phyloP scores from a whole-genome alignment of 1,140 invertebrate genomes.

The Lineus longissimus region DNA sequence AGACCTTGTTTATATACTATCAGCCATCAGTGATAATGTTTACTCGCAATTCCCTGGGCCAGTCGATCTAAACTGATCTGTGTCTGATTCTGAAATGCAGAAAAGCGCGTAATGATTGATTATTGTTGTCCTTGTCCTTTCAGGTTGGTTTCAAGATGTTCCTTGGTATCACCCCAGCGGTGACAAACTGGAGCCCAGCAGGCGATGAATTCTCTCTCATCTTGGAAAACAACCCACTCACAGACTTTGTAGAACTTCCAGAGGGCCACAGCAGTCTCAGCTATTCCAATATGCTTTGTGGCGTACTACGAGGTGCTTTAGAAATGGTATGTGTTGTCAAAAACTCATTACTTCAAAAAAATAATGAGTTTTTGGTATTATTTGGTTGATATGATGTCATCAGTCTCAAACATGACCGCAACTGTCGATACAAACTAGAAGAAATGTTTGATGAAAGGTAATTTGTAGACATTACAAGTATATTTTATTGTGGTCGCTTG shows the following conservation, averaged over 20 bases:
- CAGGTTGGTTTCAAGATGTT: conserved; percentile 81
- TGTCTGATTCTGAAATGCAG: too few relatives aligned
- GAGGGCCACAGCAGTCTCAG: conserved; percentile 79
- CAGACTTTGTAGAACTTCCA: conserved; percentile 98
- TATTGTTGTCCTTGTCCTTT: conserved; percentile 25
- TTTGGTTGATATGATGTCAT: not conserved
- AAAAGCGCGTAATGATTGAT: too few relatives aligned
- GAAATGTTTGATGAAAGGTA: too few relatives aligned
- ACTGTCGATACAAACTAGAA: too few relatives aligned
- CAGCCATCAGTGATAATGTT: too few relatives aligned
- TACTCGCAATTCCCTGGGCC: too few relatives aligned
- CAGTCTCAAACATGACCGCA: too few relatives aligned
- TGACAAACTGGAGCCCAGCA: conserved; percentile 88
- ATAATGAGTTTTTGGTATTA: not conserved
- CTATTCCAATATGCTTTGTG: conserved; percentile 92
- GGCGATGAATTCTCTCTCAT: conserved; percentile 96
- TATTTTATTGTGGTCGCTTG: too few relatives aligned
- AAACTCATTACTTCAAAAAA: too few relatives aligned
- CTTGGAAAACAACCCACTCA: conserved; percentile 91
- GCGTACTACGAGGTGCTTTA: conserved; percentile 78
- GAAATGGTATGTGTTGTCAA: conserved; percentile 90
- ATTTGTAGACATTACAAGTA: too few relatives aligned
- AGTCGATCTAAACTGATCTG: too few relatives aligned
- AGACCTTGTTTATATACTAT: too few relatives aligned
- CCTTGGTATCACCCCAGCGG: conserved; percentile 81